Conservation (phyloP, 2,113 vertebrate genomes). For the Gymnocephalus cernua region DNA sequence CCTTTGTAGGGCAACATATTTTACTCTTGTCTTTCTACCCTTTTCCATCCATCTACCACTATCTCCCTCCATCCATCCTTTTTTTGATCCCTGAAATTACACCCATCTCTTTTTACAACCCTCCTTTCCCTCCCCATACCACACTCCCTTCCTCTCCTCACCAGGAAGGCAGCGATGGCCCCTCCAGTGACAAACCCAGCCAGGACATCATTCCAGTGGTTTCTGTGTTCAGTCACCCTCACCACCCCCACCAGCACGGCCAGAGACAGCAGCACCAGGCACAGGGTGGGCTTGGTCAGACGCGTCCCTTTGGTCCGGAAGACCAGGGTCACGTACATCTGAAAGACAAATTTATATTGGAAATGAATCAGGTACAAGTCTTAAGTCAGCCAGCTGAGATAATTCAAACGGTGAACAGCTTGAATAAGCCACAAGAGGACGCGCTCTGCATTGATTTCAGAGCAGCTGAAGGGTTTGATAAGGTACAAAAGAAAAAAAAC, state of each 20-base stretch:
- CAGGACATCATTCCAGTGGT: constrained; percentile 93
- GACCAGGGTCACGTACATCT: constrained; percentile 94
- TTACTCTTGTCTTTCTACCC: neutral
- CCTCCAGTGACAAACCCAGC: constrained; percentile 90
- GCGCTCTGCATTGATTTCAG: constrained; percentile 30
- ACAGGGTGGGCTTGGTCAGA: constrained; percentile 90
- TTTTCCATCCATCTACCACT: neutral
- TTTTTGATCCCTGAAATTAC: neutral
- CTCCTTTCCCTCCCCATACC: neutral
- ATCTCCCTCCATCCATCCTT: neutral
- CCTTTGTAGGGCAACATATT: neutral
- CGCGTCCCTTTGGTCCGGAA: constrained; percentile 91
- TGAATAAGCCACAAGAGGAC: constrained; percentile 56
- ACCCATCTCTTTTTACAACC: neutral
- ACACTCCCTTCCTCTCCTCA: constrained; percentile 56
- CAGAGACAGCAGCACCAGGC: constrained; percentile 88
- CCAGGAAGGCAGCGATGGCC: constrained; percentile 91
- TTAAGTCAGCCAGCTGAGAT: constrained; percentile 1
- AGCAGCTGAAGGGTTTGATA: constrained; percentile 23
- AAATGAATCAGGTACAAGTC: neutral
- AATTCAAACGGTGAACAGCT: neutral
- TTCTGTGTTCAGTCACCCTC: constrained; percentile 91
- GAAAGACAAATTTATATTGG: constrained; percentile 25
- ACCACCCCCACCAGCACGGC: constrained; percentile 91
- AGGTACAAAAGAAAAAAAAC: neutral